These are phyloP conservation scores for Botia kubotai DNA, from an alignment of 2,797 vertebrate genomes.

Conservation along the genomic window DNA sequence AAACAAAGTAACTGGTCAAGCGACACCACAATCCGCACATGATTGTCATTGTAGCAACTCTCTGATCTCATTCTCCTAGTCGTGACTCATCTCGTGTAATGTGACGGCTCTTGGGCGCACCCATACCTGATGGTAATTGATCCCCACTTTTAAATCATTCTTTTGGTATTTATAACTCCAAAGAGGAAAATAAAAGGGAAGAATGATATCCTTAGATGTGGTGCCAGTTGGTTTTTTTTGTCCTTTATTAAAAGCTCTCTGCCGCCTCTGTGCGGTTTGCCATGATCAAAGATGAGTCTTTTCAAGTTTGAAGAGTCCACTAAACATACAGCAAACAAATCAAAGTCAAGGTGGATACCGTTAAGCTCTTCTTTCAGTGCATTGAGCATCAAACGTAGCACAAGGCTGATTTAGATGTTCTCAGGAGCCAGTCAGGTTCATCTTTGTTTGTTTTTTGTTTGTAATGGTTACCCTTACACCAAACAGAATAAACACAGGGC, in stretches of 20 bases:
- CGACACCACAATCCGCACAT: conserved; percentile 53
- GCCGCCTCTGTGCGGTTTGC: conserved; percentile 54
- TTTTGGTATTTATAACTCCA: conserved; percentile 59
- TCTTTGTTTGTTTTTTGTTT: conserved; percentile 9
- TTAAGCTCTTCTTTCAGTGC: conserved; percentile 16
- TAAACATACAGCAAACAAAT: conserved; percentile 64
- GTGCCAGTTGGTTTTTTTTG: conserved; percentile 74
- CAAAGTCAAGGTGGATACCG: conserved; percentile 60
- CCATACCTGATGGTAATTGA: conserved; percentile 66
- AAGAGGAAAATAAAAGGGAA: conserved; percentile 55
- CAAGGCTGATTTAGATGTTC: conserved; percentile 1
- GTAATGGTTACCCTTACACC: conserved; percentile 36
- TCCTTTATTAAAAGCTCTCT: conserved; percentile 44
- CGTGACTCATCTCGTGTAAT: conserved; percentile 50
- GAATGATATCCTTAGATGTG: conserved; percentile 75
- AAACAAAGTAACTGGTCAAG: conserved; percentile 42
- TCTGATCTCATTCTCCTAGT: conserved; percentile 45
- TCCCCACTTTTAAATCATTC: conserved; percentile 57
- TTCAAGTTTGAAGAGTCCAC: conserved; percentile 62
- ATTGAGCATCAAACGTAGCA: conserved; percentile 25
- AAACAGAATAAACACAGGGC: conserved; percentile 51
- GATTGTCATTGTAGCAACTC: conserved; percentile 34
- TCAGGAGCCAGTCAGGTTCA: background rate
- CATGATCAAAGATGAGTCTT: conserved; percentile 69
- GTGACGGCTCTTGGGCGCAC: conserved; percentile 55